A percentile compares a stretch with the other conserved stretches of the same genome.
These are phyloP conservation scores for Tryphoninae sp. DNA, from an alignment of 2,888 invertebrate genomes.

Conservation along the genomic window DNA sequence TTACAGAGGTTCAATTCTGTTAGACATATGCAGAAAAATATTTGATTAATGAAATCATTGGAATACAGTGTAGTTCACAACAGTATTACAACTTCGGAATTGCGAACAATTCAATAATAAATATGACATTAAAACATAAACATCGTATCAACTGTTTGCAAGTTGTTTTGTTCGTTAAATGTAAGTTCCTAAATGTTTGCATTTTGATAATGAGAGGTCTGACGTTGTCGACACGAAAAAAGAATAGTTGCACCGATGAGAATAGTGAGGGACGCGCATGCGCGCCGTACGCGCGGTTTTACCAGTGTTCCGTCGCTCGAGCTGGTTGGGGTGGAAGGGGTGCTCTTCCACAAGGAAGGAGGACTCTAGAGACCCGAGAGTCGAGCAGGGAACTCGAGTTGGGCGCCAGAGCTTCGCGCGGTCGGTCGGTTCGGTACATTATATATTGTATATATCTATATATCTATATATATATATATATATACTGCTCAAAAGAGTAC, in stretches of 20 bases:
- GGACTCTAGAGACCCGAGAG: conserved; percentile 57
- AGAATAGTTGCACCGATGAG: background rate
- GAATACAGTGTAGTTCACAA: no score
- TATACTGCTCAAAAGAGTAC: conserved; percentile 45
- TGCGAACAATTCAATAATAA: no score
- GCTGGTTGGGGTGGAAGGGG: conserved; percentile 52
- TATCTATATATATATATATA: conserved; percentile 15
- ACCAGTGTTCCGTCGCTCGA: conserved; percentile 20
- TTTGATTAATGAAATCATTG: background rate
- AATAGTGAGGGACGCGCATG: conserved; percentile 18
- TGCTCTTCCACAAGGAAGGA: conserved; percentile 55
- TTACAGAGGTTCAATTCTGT: conserved; percentile 46
- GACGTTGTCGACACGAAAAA: background rate
- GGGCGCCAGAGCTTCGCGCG: conserved; percentile 79
- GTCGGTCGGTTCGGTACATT: conserved; percentile 72
- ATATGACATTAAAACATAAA: no score
- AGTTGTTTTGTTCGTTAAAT: no score
- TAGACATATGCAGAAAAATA: conserved; percentile 44
- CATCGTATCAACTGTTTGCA: no score
- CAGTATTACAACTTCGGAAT: no score
- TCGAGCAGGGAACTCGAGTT: conserved; percentile 70
- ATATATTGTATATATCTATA: conserved; percentile 31
- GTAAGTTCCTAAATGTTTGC: background rate
- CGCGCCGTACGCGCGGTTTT: conserved; percentile 38
- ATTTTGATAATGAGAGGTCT: background rate